phyloP scores from a whole-genome alignment of 2,113 vertebrate genomes.

The Pagrus major region DNA sequence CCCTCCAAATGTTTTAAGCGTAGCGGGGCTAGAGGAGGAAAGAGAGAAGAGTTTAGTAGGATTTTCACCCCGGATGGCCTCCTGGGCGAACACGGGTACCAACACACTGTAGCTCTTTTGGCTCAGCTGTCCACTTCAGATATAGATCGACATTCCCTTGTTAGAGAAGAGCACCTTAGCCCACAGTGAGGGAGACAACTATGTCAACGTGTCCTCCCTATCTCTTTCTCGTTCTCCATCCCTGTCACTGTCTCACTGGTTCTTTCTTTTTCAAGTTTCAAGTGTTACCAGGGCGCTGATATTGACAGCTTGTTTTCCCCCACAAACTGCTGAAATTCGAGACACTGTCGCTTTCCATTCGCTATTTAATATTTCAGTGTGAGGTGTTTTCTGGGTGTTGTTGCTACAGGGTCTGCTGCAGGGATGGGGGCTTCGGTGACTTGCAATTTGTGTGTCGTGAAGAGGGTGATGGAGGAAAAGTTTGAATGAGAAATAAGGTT shows the following conservation, averaged over 20 bases:
- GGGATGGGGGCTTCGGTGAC: slow-evolving; percentile 43
- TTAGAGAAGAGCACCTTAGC: slow-evolving; percentile 50
- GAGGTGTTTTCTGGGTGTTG: slow-evolving; percentile 60
- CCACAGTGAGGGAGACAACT: slow-evolving; percentile 39
- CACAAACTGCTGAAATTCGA: slow-evolving; percentile 71
- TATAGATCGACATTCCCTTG: slow-evolving; percentile 38
- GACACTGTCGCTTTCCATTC: slow-evolving; percentile 81
- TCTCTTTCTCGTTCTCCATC: slow-evolving; percentile 40
- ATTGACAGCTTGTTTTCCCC: slow-evolving; percentile 75
- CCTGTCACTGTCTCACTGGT: slow-evolving; percentile 21
- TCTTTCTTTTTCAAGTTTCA: slow-evolving; percentile 34
- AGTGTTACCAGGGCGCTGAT: slow-evolving; percentile 33
- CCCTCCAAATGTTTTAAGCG: neutral
- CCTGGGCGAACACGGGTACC: neutral
- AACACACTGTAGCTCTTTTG: slow-evolving; percentile 1
- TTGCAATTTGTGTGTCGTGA: slow-evolving; percentile 24
- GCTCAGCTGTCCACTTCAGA: slow-evolving; percentile 62
- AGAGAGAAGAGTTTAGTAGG: slow-evolving; percentile 5
- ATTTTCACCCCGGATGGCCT: neutral
- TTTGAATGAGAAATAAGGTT: slow-evolving; percentile 14
- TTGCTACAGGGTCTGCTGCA: slow-evolving; percentile 52
- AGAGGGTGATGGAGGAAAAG: slow-evolving; percentile 29
- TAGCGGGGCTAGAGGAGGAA: neutral
- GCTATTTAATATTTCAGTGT: slow-evolving; percentile 81
- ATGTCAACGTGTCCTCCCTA: slow-evolving; percentile 42